Conservation (phyloP, 2,113 vertebrate genomes). For the Tychaedon coryphoeus region DNA sequence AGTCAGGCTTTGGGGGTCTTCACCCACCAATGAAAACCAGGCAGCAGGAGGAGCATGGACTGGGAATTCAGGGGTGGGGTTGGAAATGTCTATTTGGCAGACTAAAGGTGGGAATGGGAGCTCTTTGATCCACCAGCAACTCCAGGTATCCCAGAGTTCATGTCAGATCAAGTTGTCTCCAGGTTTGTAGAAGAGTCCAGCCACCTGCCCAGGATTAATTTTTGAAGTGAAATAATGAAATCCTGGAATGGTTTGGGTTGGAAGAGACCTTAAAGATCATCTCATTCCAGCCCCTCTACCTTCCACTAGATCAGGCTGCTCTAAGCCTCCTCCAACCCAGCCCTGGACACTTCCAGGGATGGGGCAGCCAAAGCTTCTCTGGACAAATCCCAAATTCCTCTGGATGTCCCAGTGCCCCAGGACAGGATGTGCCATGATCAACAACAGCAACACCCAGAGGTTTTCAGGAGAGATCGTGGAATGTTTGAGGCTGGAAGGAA, state of each 20-base stretch:
- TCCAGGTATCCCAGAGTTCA: neutral
- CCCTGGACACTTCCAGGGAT: neutral
- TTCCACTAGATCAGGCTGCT: neutral
- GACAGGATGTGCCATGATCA: neutral
- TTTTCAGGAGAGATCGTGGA: neutral
- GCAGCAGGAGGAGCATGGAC: neutral
- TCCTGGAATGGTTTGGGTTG: neutral
- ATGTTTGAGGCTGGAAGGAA: neutral
- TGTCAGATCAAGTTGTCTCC: accelerated
- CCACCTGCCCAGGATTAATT: neutral
- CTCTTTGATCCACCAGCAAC: neutral
- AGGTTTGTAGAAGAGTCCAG: neutral
- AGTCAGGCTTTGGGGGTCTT: too few relatives aligned
- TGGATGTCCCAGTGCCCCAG: neutral
- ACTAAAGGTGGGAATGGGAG: neutral
- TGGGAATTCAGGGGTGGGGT: neutral
- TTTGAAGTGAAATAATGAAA: neutral
- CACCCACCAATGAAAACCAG: neutral
- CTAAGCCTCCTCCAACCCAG: neutral
- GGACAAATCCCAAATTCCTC: neutral
- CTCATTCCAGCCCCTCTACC: neutral
- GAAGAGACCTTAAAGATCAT: neutral
- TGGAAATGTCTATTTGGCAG: neutral
- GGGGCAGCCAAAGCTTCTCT: neutral
- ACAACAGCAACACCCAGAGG: neutral